These are phyloP conservation scores for Hymenochirus boettgeri DNA, from an alignment of 2,113 vertebrate species.

Conservation along the genomic window DNA sequence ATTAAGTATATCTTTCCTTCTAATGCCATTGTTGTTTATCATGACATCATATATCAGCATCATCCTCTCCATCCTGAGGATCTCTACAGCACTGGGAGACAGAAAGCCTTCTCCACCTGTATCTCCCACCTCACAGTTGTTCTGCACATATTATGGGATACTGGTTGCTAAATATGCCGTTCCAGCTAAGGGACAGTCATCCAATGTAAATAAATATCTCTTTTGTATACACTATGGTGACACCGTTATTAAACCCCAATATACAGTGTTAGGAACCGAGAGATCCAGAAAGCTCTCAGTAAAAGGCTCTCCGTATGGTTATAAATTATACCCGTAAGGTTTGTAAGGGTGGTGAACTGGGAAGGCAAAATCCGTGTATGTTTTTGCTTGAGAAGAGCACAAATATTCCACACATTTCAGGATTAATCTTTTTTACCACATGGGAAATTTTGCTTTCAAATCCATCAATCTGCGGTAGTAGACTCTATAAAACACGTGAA, in stretches of 20 bases:
- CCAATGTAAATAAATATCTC: constrained; percentile 1
- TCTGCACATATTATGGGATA: constrained; percentile 11
- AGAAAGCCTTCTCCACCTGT: constrained; percentile 33
- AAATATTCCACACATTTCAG: too few relatives aligned
- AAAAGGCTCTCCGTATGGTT: background rate
- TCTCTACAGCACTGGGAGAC: constrained; percentile 5
- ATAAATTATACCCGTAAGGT: too few relatives aligned
- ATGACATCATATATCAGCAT: constrained; percentile 19
- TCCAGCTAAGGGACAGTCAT: background rate
- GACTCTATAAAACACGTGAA: too few relatives aligned
- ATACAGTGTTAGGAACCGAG: constrained; percentile 2
- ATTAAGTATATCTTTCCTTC: background rate
- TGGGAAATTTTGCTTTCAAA: too few relatives aligned
- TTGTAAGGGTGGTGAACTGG: too few relatives aligned
- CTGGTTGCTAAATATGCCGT: background rate
- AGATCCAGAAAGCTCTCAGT: background rate
- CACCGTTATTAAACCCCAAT: constrained; percentile 13
- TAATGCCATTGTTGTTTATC: constrained; percentile 17
- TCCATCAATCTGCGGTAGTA: too few relatives aligned
- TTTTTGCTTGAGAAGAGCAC: too few relatives aligned
- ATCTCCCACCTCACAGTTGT: constrained; percentile 24
- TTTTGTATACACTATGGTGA: background rate
- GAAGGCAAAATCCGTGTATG: too few relatives aligned
- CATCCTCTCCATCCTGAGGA: constrained; percentile 10
- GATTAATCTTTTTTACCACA: too few relatives aligned